Evolutionary conservation across 2,797 vertebrate genomes (phyloP).

Genomic region (Malurus splendens): DNA sequence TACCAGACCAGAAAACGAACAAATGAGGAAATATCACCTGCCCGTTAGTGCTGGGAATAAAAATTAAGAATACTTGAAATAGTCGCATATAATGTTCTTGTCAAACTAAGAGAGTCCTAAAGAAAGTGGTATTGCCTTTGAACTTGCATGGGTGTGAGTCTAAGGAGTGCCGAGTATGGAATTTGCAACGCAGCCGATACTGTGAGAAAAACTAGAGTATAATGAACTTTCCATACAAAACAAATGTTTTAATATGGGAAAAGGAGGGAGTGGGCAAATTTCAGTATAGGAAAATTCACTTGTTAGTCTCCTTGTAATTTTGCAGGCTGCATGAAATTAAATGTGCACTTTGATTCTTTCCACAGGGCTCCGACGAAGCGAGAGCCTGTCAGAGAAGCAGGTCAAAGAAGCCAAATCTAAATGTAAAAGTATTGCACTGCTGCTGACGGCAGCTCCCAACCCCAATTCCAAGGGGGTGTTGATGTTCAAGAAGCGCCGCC

Average conservation of each 20-base stretch:
- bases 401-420: slow-evolving; percentile 97
- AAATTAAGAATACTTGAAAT: background rate
- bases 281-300: background rate
- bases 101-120: background rate
- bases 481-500: slow-evolving; percentile 97
- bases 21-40: background rate
- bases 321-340: background rate
- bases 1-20: background rate
- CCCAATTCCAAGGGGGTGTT: slow-evolving; percentile 95
- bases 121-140: background rate
- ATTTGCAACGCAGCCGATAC: background rate
- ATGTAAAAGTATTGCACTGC: slow-evolving; percentile 96
- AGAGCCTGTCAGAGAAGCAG: slow-evolving; percentile 95
- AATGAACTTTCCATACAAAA: background rate
- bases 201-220: background rate
- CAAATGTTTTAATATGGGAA: background rate
- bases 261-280: background rate
- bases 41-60: background rate
- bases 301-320: background rate
- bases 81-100: background rate
- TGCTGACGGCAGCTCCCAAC: slow-evolving; percentile 88
- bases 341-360: background rate
- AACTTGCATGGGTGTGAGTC: background rate
- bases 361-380: slow-evolving; percentile 89
- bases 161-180: background rate